These are phyloP conservation scores for Macropus fuliginosus DNA, from an alignment of 2,797 vertebrate species.

Conservation along the genomic window DNA sequence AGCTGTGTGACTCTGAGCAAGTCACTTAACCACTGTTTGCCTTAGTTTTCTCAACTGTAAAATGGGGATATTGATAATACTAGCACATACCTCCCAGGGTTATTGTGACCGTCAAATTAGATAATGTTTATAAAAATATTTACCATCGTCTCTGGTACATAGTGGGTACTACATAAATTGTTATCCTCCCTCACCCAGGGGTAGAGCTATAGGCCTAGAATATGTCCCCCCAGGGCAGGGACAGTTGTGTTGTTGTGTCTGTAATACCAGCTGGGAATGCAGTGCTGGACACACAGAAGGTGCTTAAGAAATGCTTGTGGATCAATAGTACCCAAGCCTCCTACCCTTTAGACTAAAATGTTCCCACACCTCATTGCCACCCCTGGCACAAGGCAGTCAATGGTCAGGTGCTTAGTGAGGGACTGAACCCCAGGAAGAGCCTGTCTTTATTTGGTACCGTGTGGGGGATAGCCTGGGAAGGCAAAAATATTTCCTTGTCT, in stretches of 20 bases:
- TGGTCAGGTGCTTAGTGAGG: background rate
- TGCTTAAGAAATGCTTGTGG: background rate
- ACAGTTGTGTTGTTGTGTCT: background rate
- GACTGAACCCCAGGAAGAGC: background rate
- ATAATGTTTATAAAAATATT: background rate
- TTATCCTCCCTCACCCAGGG: background rate
- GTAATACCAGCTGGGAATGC: background rate
- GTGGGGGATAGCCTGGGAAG: background rate
- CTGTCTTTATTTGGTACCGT: background rate
- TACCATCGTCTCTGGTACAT: background rate
- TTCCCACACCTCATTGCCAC: background rate
- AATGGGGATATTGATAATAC: background rate
- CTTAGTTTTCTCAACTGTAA: background rate
- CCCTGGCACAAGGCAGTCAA: background rate
- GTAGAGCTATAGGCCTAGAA: background rate
- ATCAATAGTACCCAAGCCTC: background rate
- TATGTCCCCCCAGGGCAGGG: background rate
- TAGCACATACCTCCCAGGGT: background rate
- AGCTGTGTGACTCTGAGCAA: background rate
- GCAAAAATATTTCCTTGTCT: background rate
- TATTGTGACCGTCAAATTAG: background rate
- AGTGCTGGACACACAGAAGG: background rate
- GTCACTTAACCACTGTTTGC: background rate
- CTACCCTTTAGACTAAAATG: background rate
- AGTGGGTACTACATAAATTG: background rate